These are phyloP conservation scores for Crotalus horridus DNA, from an alignment of 2,113 vertebrate species.

Conservation along the genomic window DNA sequence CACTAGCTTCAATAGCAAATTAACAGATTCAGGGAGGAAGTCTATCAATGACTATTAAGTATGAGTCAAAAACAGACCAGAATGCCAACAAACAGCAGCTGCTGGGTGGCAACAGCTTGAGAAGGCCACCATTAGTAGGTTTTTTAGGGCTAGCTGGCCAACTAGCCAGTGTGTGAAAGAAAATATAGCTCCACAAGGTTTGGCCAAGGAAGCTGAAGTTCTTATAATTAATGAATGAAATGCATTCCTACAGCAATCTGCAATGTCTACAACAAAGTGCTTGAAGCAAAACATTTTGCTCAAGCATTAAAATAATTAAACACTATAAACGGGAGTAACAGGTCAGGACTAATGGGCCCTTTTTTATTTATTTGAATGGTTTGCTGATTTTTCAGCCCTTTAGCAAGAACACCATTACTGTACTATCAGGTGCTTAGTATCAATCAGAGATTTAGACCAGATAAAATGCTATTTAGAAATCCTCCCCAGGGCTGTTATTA, in stretches of 20 bases:
- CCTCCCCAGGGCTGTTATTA: neutral
- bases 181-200: neutral
- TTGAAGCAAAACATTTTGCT: neutral
- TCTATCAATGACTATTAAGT: neutral
- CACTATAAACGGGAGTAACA: neutral
- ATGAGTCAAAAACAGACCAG: neutral
- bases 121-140: neutral
- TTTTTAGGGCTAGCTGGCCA: neutral
- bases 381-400: neutral
- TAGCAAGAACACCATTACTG: neutral
- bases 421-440: neutral
- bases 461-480: neutral
- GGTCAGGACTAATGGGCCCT: neutral
- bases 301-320: neutral
- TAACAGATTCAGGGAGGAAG: neutral
- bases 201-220: neutral
- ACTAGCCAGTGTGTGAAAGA: neutral
- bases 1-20: neutral
- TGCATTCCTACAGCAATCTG: neutral
- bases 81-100: neutral
- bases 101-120: neutral
- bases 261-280: neutral
- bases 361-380: neutral
- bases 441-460: neutral
- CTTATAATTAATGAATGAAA: constrained; percentile 20